Conservation (phyloP, 2,797 vertebrate species). For the Onychomys leucogaster region DNA sequence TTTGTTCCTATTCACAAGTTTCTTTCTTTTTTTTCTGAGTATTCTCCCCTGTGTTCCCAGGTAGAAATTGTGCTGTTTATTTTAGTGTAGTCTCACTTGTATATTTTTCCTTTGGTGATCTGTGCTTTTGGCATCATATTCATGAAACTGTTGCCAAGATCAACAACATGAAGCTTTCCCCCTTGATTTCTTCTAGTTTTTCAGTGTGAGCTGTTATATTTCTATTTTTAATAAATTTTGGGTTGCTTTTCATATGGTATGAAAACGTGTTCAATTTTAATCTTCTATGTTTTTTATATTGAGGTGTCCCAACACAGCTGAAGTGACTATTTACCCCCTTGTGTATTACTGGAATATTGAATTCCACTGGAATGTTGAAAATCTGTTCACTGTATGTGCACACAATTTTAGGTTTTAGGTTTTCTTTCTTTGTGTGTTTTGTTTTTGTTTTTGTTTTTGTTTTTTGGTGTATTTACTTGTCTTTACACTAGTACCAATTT, state of each 20-base stretch:
- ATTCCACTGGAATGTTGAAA: no score
- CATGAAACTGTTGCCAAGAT: background rate
- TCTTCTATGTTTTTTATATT: background rate
- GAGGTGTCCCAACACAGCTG: background rate
- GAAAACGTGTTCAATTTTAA: background rate
- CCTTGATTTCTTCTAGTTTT: background rate
- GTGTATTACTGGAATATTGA: background rate
- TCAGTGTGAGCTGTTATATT: background rate
- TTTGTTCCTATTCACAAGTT: background rate
- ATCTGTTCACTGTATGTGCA: background rate
- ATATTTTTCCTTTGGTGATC: background rate
- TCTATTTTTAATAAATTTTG: background rate
- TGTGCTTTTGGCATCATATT: background rate
- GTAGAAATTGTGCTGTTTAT: background rate
- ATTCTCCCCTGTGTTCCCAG: background rate
- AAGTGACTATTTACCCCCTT: background rate
- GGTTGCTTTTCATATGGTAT: background rate
- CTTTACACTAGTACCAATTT: background rate
- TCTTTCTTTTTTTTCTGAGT: background rate
- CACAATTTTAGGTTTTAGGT: no score
- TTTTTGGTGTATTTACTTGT: background rate
- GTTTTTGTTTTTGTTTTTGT: background rate
- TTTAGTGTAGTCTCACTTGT: background rate
- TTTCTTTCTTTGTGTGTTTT: no score
- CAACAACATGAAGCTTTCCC: background rate